A percentile compares a stretch with the other conserved stretches of the same genome.
Conservation (phyloP, 2,888 invertebrate genomes). For the Aelia acuminata region DNA sequence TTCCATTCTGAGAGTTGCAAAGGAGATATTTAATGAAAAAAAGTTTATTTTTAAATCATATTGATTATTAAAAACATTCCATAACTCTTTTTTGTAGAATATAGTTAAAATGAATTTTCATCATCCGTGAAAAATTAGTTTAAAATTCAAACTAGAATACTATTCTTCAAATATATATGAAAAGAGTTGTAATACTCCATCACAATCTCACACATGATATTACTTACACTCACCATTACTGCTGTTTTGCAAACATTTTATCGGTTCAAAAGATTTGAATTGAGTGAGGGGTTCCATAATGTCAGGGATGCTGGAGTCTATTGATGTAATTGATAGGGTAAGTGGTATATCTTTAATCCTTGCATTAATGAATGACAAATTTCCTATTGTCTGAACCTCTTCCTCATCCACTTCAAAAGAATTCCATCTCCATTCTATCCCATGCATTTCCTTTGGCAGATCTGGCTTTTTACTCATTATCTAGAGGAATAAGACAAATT, state of each 20-base stretch:
- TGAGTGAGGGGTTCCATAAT: conserved; percentile 61
- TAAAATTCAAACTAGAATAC: not conserved
- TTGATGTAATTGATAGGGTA: conserved; percentile 61
- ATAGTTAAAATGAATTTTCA: no score
- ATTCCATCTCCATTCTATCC: conserved; percentile 61
- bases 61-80: no score
- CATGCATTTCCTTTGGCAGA: conserved; percentile 60
- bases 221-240: conserved; percentile 32
- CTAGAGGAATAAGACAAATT: conserved; percentile 50
- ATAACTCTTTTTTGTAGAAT: no score
- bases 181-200: not conserved
- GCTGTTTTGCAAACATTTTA: conserved; percentile 53
- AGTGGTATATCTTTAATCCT: conserved; percentile 63
- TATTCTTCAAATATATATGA: not conserved
- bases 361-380: conserved; percentile 64
- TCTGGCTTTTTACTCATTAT: conserved; percentile 61
- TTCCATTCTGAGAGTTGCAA: no score
- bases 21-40: not conserved
- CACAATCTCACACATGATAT: not conserved
- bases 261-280: conserved; percentile 62
- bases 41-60: no score
- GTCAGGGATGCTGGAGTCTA: conserved; percentile 40
- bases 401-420: conserved; percentile 63
- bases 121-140: no score
- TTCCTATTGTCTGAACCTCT: conserved; percentile 60